These are phyloP conservation scores for Tuberolachnus salignus DNA, from an alignment of 2,888 invertebrate genomes.

Conservation along the genomic window DNA sequence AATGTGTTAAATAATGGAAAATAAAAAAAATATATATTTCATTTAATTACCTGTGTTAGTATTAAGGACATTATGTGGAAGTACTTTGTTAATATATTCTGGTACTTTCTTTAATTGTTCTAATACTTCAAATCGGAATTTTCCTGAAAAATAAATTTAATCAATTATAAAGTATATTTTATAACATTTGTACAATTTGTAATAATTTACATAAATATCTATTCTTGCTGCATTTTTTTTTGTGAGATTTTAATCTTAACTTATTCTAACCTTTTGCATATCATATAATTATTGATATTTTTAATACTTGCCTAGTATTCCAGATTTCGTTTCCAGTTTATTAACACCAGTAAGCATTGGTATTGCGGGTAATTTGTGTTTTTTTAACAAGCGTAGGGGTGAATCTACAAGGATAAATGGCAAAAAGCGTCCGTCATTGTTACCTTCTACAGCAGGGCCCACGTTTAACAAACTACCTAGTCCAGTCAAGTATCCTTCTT, in stretches of 20 bases:
- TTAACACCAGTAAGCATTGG: conserved; percentile 77
- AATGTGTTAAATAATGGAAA: background rate
- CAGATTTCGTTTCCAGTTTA: conserved; percentile 70
- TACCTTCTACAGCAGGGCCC: conserved; percentile 73
- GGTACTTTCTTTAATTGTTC: conserved; percentile 63
- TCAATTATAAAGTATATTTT: background rate
- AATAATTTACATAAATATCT: background rate
- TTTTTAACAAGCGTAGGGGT: conserved; percentile 68
- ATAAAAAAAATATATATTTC: background rate
- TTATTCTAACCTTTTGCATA: too few species aligned
- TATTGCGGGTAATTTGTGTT: conserved; percentile 66
- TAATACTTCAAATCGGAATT: conserved; percentile 62
- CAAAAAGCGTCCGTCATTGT: conserved; percentile 70
- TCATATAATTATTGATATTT: background rate
- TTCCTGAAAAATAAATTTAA: conserved; percentile 47
- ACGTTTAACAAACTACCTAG: conserved; percentile 70
- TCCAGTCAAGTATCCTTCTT: conserved; percentile 70
- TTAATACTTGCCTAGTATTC: conserved; percentile 50
- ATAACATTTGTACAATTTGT: background rate
- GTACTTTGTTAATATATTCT: conserved; percentile 63
- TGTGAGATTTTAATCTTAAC: too few species aligned
- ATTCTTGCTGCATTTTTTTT: too few species aligned
- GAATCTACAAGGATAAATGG: conserved; percentile 71
- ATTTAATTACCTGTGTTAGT: conserved; percentile 61
- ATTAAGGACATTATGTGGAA: conserved; percentile 63